These are phyloP conservation scores for Apostichopus leukothele DNA, from an alignment of 53 echinoderm and acorn worm species.

Conservation along the genomic window DNA sequence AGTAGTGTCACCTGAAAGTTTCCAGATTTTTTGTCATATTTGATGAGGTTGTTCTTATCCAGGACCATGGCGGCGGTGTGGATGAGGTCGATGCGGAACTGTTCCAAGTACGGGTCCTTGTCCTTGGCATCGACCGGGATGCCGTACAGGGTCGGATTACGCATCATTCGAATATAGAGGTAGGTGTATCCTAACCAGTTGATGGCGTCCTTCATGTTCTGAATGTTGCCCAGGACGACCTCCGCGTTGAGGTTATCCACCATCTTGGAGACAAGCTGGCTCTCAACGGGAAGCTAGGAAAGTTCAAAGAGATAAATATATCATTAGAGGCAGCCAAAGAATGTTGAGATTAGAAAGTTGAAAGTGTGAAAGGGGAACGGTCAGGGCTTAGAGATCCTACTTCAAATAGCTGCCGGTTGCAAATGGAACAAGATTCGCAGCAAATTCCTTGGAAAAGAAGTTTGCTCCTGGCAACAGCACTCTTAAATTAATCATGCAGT, in stretches of 20 bases:
- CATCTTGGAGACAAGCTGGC: slow-evolving; percentile 83
- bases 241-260: slow-evolving; percentile 94
- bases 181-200: slow-evolving; percentile 98
- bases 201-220: slow-evolving; percentile 93
- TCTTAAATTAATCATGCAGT: no score
- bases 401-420: no score
- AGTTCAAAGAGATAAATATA: not conserved
- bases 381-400: no score
- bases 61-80: slow-evolving; percentile 77
- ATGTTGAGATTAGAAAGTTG: not conserved
- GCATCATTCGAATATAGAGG: slow-evolving; percentile 99
- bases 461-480: no score
- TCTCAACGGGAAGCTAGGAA: slow-evolving; percentile 88
- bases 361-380: not conserved
- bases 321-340: not conserved
- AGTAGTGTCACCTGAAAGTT: slow-evolving; percentile 80
- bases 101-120: slow-evolving; percentile 88
- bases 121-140: slow-evolving; percentile 86
- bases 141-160: slow-evolving; percentile 86
- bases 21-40: slow-evolving; percentile 91
- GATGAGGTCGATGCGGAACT: slow-evolving; percentile 82
- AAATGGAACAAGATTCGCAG: no score
- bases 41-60: slow-evolving; percentile 94
- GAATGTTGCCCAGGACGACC: slow-evolving; percentile 90
- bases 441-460: no score